Conservation (phyloP, 2,797 vertebrate genomes). For the Sebastes steindachneri region DNA sequence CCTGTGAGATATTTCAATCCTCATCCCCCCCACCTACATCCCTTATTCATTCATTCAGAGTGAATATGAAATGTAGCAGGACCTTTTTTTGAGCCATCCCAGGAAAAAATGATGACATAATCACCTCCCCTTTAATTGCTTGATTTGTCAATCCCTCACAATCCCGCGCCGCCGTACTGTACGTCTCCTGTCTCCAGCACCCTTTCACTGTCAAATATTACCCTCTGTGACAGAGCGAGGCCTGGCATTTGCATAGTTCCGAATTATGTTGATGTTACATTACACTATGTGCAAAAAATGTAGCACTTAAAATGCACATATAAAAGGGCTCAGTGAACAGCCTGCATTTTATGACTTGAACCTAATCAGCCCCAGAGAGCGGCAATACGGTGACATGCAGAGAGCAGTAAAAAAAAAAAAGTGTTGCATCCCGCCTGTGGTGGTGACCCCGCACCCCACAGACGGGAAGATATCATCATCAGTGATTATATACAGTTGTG, state of each 20-base stretch:
- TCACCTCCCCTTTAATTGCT: slow-evolving; percentile 81
- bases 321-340: slow-evolving; percentile 34
- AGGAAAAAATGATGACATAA: slow-evolving; percentile 83
- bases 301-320: slow-evolving; percentile 38
- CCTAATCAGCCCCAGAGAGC: slow-evolving; percentile 25
- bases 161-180: slow-evolving; percentile 26
- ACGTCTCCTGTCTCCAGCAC: slow-evolving; percentile 40
- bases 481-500: not conserved
- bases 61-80: slow-evolving; percentile 78
- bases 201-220: slow-evolving; percentile 46
- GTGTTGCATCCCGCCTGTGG: not conserved
- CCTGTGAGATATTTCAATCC: slow-evolving; percentile 84
- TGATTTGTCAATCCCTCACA: slow-evolving; percentile 78
- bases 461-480: not conserved
- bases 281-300: slow-evolving; percentile 26
- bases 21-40: slow-evolving; percentile 43
- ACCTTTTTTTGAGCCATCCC: slow-evolving; percentile 67
- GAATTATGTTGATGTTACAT: slow-evolving; percentile 53
- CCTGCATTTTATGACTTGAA: slow-evolving; percentile 35
- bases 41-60: slow-evolving; percentile 76
- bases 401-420: not conserved
- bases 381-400: slow-evolving; percentile 8
- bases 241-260: slow-evolving; percentile 54
- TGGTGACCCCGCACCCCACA: not conserved
- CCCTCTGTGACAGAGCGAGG: slow-evolving; percentile 33